phyloP scores from a whole-genome alignment of 37 sponge, comb jelly and placozoan species.

The Oscarella lobularis region DNA sequence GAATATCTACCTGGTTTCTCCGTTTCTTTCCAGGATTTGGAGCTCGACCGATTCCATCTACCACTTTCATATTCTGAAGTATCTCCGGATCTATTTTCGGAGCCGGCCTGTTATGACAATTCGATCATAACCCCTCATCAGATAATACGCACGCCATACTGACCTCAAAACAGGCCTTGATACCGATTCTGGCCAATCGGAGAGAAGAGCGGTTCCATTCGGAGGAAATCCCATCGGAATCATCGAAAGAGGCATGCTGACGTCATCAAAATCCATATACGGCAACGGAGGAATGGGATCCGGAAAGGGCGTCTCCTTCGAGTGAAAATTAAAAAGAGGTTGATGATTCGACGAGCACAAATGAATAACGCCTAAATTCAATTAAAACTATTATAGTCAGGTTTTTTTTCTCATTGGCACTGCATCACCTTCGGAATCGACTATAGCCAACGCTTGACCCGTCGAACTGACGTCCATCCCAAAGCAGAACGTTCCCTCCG shows the following conservation, averaged over 20 bases:
- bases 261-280: constrained; percentile 52
- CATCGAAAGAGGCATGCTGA: background rate
- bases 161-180: too few relatives aligned
- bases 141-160: too few relatives aligned
- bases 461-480: constrained; percentile 40
- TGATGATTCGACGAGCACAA: background rate
- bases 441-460: constrained; percentile 51
- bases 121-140: too few relatives aligned
- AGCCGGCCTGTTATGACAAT: background rate
- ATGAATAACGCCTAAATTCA: background rate
- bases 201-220: constrained; percentile 25
- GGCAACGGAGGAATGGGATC: constrained; percentile 18
- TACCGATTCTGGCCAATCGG: constrained; percentile 47
- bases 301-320: background rate
- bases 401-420: too few relatives aligned
- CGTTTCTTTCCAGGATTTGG: constrained; percentile 45
- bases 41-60: constrained; percentile 60
- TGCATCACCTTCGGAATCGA: constrained; percentile 21
- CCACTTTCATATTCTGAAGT: constrained; percentile 37
- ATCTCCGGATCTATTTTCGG: constrained; percentile 24
- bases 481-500: background rate
- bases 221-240: background rate
- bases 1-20: constrained; percentile 39
- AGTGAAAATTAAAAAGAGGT: background rate
- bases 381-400: too few relatives aligned